A percentile compares a stretch with the other conserved stretches of the same genome.
These are phyloP conservation scores for Octodon degus DNA, from an alignment of 2,113 vertebrate genomes.

Conservation along the genomic window DNA sequence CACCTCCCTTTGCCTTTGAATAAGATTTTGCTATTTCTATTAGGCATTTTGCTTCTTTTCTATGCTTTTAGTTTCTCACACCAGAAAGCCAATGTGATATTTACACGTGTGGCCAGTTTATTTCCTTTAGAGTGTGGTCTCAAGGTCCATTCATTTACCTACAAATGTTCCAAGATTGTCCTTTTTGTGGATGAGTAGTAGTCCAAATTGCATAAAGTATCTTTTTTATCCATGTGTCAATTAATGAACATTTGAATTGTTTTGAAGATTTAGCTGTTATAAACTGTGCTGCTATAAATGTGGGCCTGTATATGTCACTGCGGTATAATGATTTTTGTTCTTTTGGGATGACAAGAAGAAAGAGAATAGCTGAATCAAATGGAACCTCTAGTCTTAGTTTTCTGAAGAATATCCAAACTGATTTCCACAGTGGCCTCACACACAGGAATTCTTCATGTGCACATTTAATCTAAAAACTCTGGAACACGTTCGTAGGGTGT, in stretches of 20 bases:
- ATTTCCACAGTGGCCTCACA: not conserved
- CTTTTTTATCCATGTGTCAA: not conserved
- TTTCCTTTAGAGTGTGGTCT: not conserved
- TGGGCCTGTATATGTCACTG: not conserved
- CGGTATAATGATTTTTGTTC: not conserved
- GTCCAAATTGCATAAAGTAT: not conserved
- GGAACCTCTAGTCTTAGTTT: not conserved
- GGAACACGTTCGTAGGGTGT: slow-evolving; percentile 53
- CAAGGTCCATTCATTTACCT: not conserved
- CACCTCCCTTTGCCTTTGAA: not conserved
- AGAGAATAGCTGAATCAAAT: not conserved
- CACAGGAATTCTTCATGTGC: slow-evolving; percentile 40
- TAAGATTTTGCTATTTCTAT: not conserved
- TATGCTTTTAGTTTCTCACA: not conserved
- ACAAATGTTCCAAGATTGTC: not conserved
- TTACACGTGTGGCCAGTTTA: not conserved
- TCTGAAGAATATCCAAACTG: not conserved
- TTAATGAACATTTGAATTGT: not conserved
- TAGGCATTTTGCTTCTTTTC: not conserved
- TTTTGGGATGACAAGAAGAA: not conserved
- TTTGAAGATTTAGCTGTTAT: not conserved
- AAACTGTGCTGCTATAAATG: not conserved
- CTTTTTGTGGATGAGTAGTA: not conserved
- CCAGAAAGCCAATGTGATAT: not conserved
- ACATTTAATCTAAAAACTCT: slow-evolving; percentile 53